These are phyloP conservation scores for Drosophila suzukii DNA, from an alignment of 1,140 invertebrate species.

Conservation along the genomic window DNA sequence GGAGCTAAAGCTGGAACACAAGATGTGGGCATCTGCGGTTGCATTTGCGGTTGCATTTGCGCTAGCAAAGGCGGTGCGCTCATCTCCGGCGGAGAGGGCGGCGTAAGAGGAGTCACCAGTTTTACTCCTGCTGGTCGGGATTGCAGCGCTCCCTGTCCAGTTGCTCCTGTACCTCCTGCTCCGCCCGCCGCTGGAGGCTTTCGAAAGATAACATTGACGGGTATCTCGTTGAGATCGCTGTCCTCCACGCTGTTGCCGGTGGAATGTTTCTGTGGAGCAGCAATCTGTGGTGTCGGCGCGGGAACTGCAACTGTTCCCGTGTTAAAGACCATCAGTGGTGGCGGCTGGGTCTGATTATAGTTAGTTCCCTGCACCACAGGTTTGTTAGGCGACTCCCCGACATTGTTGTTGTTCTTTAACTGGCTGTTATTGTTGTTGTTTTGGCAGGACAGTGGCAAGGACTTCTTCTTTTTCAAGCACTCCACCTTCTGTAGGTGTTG, in stretches of 20 bases:
- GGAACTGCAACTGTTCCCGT: constrained; percentile 22
- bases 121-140: constrained; percentile 30
- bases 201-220: constrained; percentile 81
- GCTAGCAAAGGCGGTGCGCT: constrained; percentile 21
- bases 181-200: constrained; percentile 48
- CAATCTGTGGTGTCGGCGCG: constrained; percentile 3
- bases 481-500: constrained; percentile 80
- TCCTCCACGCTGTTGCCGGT: constrained; percentile 48
- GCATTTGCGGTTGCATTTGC: constrained; percentile 30
- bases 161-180: constrained; percentile 5
- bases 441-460: constrained; percentile 62
- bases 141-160: neutral
- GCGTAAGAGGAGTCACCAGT: constrained; percentile 56
- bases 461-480: constrained; percentile 71
- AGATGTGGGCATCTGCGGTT: constrained; percentile 12
- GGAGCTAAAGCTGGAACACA: constrained; percentile 29
- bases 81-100: constrained; percentile 48
- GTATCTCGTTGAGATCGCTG: constrained; percentile 80
- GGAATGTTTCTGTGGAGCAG: constrained; percentile 73
- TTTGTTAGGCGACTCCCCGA: constrained; percentile 47
- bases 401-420: constrained; percentile 22
- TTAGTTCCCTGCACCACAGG: constrained; percentile 11
- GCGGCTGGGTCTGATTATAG: constrained; percentile 66
- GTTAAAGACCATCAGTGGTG: constrained; percentile 67
- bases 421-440: constrained; percentile 54